These are phyloP conservation scores for Meriones unguiculatus DNA, from an alignment of 2,113 vertebrate genomes.

Conservation along the genomic window DNA sequence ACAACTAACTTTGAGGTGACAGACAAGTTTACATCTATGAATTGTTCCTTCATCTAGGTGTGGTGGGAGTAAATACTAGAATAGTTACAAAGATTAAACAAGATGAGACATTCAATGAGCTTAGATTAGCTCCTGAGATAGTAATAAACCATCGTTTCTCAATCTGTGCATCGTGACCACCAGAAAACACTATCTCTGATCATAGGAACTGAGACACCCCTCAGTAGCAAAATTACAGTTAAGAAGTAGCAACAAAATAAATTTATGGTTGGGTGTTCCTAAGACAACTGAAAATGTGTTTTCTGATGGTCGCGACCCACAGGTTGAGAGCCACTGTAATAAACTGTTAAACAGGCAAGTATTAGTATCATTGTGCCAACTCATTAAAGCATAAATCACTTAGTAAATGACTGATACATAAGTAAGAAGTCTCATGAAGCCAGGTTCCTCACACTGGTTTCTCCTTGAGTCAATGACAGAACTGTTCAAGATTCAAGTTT, in stretches of 20 bases:
- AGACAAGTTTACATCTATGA: not conserved
- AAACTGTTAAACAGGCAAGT: not conserved
- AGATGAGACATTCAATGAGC: not conserved
- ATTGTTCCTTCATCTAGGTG: not conserved
- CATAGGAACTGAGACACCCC: not conserved
- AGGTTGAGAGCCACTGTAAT: not conserved
- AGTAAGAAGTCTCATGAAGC: not conserved
- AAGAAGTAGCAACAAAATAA: not conserved
- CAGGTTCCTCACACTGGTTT: not conserved
- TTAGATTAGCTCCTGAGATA: not conserved
- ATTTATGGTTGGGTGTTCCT: not conserved
- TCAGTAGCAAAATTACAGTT: not conserved
- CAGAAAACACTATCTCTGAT: not conserved
- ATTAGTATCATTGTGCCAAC: not conserved
- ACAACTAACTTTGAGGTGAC: not conserved
- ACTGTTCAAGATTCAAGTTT: conserved; percentile 26
- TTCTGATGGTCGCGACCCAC: not conserved
- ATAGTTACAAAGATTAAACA: not conserved
- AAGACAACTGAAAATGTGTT: not conserved
- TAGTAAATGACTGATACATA: not conserved
- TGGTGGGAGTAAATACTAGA: not conserved
- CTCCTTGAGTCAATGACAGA: not conserved
- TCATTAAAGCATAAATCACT: not conserved
- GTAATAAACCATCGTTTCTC: not conserved
- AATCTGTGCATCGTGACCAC: not conserved